Evolutionary conservation across 2,888 invertebrate genomes (phyloP).

Genomic region (Isotomurus palustris): DNA sequence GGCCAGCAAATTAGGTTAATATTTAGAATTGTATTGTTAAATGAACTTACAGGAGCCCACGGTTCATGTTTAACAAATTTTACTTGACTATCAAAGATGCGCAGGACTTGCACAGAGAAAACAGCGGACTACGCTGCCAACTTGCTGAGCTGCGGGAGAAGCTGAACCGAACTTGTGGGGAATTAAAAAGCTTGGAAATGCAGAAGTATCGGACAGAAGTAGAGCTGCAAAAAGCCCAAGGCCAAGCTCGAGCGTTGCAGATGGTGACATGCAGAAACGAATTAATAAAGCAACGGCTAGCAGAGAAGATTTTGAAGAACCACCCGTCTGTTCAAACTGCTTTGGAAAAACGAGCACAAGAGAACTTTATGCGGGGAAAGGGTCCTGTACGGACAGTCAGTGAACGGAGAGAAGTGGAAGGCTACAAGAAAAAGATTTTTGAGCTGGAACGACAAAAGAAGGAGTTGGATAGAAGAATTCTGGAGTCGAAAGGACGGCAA

Average conservation of each 20-base stretch:
- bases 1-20: neutral
- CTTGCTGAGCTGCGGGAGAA: slow-evolving; percentile 33
- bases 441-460: slow-evolving; percentile 31
- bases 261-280: slow-evolving; percentile 36
- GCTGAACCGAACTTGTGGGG: slow-evolving; percentile 17
- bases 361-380: neutral
- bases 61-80: neutral
- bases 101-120: slow-evolving; percentile 30
- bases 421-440: slow-evolving; percentile 41
- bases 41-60: slow-evolving; percentile 5
- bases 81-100: slow-evolving; percentile 11
- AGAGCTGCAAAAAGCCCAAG: slow-evolving; percentile 31
- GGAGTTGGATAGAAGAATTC: slow-evolving; percentile 32
- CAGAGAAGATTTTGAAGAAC: slow-evolving; percentile 20
- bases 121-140: slow-evolving; percentile 30
- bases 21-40: neutral
- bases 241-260: slow-evolving; percentile 35
- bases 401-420: slow-evolving; percentile 27
- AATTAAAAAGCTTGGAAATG: slow-evolving; percentile 23
- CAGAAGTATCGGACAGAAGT: slow-evolving; percentile 28
- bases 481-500: slow-evolving; percentile 32
- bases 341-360: neutral
- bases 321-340: slow-evolving; percentile 5
- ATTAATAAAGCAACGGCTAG: slow-evolving; percentile 26
- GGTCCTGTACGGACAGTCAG: neutral